These are phyloP conservation scores for Gymnoscelis rufifasciata DNA, from an alignment of 2,888 invertebrate species.

Conservation along the genomic window DNA sequence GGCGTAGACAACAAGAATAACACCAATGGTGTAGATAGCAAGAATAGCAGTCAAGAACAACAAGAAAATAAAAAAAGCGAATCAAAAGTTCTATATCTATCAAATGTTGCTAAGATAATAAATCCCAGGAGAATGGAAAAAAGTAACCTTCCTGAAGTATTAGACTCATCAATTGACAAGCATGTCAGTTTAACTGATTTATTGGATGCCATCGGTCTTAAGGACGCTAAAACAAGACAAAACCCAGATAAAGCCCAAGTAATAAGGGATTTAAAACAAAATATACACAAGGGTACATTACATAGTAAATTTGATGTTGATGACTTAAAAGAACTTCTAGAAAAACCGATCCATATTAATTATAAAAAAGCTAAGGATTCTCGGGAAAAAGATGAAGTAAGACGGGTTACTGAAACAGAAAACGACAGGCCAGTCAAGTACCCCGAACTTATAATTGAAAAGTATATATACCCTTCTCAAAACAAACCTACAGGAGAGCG, in stretches of 20 bases:
- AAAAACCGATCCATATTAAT: not conserved
- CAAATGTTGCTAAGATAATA: not conserved
- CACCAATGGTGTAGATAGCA: too few species aligned
- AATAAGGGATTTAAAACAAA: not conserved
- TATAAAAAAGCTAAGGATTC: not conserved
- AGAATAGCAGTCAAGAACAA: slow-evolving; percentile 5
- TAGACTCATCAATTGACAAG: not conserved
- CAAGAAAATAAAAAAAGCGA: too few species aligned
- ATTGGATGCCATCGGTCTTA: slow-evolving; percentile 8
- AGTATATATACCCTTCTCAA: slow-evolving; percentile 14
- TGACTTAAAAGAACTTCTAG: not conserved
- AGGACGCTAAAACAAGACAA: not conserved
- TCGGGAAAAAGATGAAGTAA: slow-evolving; percentile 2
- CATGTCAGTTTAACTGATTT: slow-evolving; percentile 6
- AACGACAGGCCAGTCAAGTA: slow-evolving; percentile 16
- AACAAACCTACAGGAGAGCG: not conserved
- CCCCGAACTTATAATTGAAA: slow-evolving; percentile 21
- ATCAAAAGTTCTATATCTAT: too few species aligned
- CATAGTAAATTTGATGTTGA: not conserved
- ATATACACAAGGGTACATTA: too few species aligned
- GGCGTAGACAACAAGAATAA: too few species aligned
- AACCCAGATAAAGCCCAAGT: not conserved
- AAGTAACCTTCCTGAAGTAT: not conserved
- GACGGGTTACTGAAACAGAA: not conserved
- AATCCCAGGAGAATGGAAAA: not conserved